Base-by-base conservation (phyloP, 2,113 vertebrate species). In the Mustela nigripes region DNA sequence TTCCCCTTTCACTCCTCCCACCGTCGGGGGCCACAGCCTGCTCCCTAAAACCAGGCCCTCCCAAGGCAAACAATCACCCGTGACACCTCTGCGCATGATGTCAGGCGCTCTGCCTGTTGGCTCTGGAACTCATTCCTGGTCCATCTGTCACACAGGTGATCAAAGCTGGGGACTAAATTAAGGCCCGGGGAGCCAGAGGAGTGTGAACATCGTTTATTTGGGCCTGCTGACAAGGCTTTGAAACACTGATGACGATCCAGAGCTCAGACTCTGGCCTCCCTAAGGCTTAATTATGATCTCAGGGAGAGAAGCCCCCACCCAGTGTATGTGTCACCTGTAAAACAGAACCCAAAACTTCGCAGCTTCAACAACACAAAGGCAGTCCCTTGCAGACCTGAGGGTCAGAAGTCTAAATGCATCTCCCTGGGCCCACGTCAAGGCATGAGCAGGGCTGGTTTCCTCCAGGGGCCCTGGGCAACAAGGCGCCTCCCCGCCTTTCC, bases 111-210 rank as follows among this genome's bases (percentile, higher is more conserved):
- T 7, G 15, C 33, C 58, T 89, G 56, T 26, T 12, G 50, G 71
- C 69, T 84, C 50, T 89, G 53, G 50, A 91, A 93, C 53, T 79
- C n/a, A 91, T 67, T 50, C 50, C 24, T 1, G 7, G 39, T 92
- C 63, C 58, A 67, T 88, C 45, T 95, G 94, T 84, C 81, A 50
- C 2, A 63, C 15, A 96, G 62, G 62, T 79, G 81, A 79, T 87
- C 95, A 96, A 96, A 96, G 92, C n/a, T 31, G 1, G 80, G 28
- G 26, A 28, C 53, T 33, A 88, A 85, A 76, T 36, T 22, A 19
- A 53, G 33, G 39, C 88, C 42, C 28, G 7, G 28, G 22, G 42
- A 67, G 21, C 28, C 83, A 88, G 82, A 26, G 24, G 58, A 92
- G 19, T 15, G 26, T 73, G 45, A 62, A 69, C 63, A 89, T 21